Evolutionary conservation across 1,140 invertebrate genomes (phyloP).

Genomic region (Caenorhabditis briggsae): DNA sequence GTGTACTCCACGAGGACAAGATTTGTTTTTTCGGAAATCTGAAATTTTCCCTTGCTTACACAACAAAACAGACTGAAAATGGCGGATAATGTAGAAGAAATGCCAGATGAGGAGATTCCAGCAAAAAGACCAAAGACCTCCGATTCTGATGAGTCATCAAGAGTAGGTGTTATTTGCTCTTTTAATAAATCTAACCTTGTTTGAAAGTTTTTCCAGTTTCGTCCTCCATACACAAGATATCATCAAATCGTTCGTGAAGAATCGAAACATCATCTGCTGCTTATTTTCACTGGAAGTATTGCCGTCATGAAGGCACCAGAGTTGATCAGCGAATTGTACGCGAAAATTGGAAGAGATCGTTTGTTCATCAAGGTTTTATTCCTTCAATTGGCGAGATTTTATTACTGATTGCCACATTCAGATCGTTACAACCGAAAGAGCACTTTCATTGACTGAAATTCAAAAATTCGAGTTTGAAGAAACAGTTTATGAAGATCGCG

Average conservation of each 20-base stretch:
- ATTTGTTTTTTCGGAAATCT: not conserved
- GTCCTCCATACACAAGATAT: slow-evolving; percentile 39
- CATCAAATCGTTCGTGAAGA: slow-evolving; percentile 56
- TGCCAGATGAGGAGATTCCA: not conserved
- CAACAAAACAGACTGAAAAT: too few species aligned
- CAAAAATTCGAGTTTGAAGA: slow-evolving; percentile 79
- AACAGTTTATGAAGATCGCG: slow-evolving; percentile 85
- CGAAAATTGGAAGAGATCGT: slow-evolving; percentile 67
- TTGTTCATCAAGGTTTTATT: slow-evolving; percentile 71
- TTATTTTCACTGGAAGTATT: slow-evolving; percentile 91
- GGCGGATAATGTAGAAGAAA: too few species aligned
- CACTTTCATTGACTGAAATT: slow-evolving; percentile 87
- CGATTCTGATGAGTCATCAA: not conserved
- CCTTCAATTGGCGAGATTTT: too few species aligned
- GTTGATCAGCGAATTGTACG: slow-evolving; percentile 82
- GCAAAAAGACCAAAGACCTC: not conserved
- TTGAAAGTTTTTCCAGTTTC: not conserved
- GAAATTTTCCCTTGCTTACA: too few species aligned
- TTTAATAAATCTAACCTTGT: not conserved
- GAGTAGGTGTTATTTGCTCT: too few species aligned
- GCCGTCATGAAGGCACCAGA: slow-evolving; percentile 88
- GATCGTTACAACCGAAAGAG: slow-evolving; percentile 87
- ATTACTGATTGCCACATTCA: slow-evolving; percentile 79
- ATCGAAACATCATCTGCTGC: slow-evolving; percentile 81
- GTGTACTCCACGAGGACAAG: slow-evolving; percentile 14